Conservation (phyloP, 1,140 invertebrate genomes). For the Hypsibius dujardini region DNA sequence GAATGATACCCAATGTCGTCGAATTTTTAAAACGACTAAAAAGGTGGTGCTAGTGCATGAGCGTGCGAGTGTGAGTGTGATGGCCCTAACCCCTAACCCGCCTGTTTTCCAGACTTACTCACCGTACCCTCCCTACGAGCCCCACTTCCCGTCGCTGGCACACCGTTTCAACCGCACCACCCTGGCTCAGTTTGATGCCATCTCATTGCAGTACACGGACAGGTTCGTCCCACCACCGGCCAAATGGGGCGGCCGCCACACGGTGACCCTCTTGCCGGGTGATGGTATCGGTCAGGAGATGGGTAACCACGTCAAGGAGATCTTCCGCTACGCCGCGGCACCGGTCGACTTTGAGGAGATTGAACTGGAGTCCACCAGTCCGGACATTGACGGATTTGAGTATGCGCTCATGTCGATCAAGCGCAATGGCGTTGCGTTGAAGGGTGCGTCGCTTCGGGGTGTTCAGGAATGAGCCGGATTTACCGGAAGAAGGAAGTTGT, state of each 20-base stretch:
- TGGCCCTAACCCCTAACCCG: too few relatives aligned
- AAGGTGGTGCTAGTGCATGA: too few relatives aligned
- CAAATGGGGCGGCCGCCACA: slow-evolving; percentile 79
- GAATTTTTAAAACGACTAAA: too few relatives aligned
- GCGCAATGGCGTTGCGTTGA: slow-evolving; percentile 88
- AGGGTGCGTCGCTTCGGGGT: slow-evolving; percentile 45
- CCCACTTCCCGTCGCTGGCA: too few relatives aligned
- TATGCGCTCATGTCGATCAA: slow-evolving; percentile 87
- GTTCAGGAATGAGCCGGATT: background rate
- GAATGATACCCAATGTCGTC: too few relatives aligned
- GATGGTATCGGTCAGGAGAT: slow-evolving; percentile 86
- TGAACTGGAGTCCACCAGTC: slow-evolving; percentile 62
- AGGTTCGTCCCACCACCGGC: slow-evolving; percentile 33
- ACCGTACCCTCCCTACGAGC: too few relatives aligned
- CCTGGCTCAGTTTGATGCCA: too few relatives aligned
- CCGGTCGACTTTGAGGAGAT: slow-evolving; percentile 93
- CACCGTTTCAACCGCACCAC: too few relatives aligned
- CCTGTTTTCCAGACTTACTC: too few relatives aligned
- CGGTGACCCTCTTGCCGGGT: slow-evolving; percentile 77
- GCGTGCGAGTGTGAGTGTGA: too few relatives aligned
- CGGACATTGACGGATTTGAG: slow-evolving; percentile 65
- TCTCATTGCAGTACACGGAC: too few relatives aligned
- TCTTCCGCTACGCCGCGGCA: slow-evolving; percentile 65
- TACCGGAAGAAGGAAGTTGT: slow-evolving; percentile 14
- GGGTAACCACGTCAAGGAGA: slow-evolving; percentile 69